A percentile compares a stretch with the other conserved stretches of the same genome.
Conservation (phyloP, 2,797 vertebrate genomes). For the Cyclopterus lumpus region DNA sequence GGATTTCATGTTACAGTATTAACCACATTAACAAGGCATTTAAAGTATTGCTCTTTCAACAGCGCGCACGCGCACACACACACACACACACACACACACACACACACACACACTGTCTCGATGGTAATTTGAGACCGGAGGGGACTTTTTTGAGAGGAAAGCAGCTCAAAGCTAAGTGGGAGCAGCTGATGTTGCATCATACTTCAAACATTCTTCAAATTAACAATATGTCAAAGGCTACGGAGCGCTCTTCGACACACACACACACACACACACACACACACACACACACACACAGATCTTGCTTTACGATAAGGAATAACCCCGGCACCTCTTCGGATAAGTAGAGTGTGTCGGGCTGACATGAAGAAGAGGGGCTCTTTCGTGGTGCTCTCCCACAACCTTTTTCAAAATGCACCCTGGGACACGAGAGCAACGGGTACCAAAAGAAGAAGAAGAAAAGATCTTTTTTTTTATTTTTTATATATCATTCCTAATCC, state of each 20-base stretch:
- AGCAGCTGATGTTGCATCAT: constrained; percentile 92
- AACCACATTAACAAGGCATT: constrained; percentile 55
- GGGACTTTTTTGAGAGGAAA: constrained; percentile 90
- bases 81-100: constrained; percentile 9
- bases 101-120: constrained; percentile 49
- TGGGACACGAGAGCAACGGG: constrained; percentile 27
- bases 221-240: constrained; percentile 90
- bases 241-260: constrained; percentile 47
- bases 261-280: constrained; percentile 37
- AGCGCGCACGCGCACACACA: neutral
- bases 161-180: constrained; percentile 89
- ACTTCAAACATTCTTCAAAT: constrained; percentile 94
- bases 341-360: constrained; percentile 38
- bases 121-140: constrained; percentile 88
- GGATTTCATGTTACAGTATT: constrained; percentile 31
- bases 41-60: constrained; percentile 30
- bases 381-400: constrained; percentile 19
- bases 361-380: constrained; percentile 26
- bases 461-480: constrained; percentile 3
- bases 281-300: constrained; percentile 39
- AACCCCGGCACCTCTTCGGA: constrained; percentile 64
- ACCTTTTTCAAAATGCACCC: constrained; percentile 39
- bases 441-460: constrained; percentile 10
- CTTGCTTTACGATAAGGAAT: constrained; percentile 75
- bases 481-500: constrained; percentile 50